A percentile compares a stretch with the other conserved stretches of the same genome.
Evolutionary conservation across 2,888 invertebrate species (phyloP).

Genomic region (Neoscelio sp.): DNA sequence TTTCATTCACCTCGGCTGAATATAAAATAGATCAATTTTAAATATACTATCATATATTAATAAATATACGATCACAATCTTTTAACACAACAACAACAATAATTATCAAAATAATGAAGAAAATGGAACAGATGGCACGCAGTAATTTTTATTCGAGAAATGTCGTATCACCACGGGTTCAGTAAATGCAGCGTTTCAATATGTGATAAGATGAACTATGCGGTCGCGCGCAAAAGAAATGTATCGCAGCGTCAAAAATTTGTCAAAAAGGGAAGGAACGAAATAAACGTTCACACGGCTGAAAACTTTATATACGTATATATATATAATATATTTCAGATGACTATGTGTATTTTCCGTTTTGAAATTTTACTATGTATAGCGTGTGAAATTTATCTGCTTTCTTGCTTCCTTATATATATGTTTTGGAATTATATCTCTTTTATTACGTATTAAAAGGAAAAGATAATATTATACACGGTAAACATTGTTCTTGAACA

Average conservation of each 20-base stretch:
- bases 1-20: not conserved
- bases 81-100: not conserved
- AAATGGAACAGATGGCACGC: constrained; percentile 52
- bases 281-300: not conserved
- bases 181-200: constrained; percentile 6
- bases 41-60: constrained; percentile 1
- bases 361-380: too few species aligned
- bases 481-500: too few species aligned
- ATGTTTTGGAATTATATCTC: too few species aligned
- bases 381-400: too few species aligned
- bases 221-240: constrained; percentile 7
- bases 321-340: too few species aligned
- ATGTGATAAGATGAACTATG: constrained; percentile 1
- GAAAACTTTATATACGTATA: not conserved
- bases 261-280: constrained; percentile 13
- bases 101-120: constrained; percentile 23
- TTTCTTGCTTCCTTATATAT: too few species aligned
- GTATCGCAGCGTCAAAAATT: constrained; percentile 3
- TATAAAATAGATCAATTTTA: constrained; percentile 32
- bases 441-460: too few species aligned
- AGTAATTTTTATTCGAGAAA: not conserved
- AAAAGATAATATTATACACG: too few species aligned
- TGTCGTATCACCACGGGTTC: constrained; percentile 1
- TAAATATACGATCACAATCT: constrained; percentile 39
- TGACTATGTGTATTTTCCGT: too few species aligned